These are phyloP conservation scores for Acanthurus tractus DNA, from an alignment of 2,797 vertebrate genomes.

Conservation along the genomic window DNA sequence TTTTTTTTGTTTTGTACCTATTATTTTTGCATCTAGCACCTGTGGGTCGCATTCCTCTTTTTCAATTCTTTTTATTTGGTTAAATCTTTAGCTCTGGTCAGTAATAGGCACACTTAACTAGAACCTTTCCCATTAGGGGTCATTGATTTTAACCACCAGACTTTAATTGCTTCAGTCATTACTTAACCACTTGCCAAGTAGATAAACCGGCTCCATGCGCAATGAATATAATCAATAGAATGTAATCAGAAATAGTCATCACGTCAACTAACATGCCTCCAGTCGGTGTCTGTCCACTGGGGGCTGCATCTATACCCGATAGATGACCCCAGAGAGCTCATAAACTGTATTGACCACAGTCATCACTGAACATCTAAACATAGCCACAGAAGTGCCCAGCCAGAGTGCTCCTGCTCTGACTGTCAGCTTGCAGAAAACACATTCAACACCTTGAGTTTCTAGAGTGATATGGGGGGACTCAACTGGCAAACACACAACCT, in stretches of 20 bases:
- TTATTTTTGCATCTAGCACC: not conserved
- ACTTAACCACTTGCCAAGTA: slow-evolving; percentile 42
- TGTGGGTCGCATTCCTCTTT: not conserved
- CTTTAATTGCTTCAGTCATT: slow-evolving; percentile 58
- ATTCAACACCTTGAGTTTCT: not conserved
- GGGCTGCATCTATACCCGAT: slow-evolving; percentile 1
- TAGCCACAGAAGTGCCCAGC: slow-evolving; percentile 1
- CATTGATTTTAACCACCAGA: slow-evolving; percentile 53
- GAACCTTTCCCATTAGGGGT: slow-evolving; percentile 26
- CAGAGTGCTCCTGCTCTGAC: not conserved
- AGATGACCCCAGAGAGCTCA: slow-evolving; percentile 10
- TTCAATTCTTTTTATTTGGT: not conserved
- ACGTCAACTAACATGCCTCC: slow-evolving; percentile 29
- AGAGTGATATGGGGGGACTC: too few relatives aligned
- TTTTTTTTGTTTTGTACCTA: not conserved
- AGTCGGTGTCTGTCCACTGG: not conserved
- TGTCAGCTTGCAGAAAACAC: not conserved
- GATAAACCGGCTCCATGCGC: slow-evolving; percentile 9
- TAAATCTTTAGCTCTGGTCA: not conserved
- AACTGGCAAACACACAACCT: slow-evolving; percentile 5
- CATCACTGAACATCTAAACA: slow-evolving; percentile 37
- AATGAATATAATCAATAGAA: slow-evolving; percentile 47
- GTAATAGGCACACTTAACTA: slow-evolving; percentile 20
- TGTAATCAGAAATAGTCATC: slow-evolving; percentile 53
- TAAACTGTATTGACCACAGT: slow-evolving; percentile 37